A percentile compares a stretch with the other conserved stretches of the same genome.
These are phyloP conservation scores for Clarias gariepinus DNA, from an alignment of 2,113 vertebrate species.

Conservation along the genomic window DNA sequence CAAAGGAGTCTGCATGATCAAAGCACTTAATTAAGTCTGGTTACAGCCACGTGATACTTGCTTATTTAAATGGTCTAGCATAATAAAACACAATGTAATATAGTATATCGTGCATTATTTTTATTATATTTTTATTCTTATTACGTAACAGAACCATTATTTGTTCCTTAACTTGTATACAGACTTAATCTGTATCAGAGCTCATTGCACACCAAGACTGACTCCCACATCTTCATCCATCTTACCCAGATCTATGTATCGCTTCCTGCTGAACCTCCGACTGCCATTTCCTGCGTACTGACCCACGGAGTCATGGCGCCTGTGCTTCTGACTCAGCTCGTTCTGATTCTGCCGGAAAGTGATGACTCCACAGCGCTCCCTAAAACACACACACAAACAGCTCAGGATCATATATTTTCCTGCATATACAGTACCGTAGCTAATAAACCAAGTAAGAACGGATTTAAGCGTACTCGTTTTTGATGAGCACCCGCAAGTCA, in stretches of 20 bases:
- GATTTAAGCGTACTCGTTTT: constrained; percentile 75
- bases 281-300: constrained; percentile 77
- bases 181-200: too few relatives aligned
- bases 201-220: neutral
- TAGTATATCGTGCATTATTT: neutral
- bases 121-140: too few relatives aligned
- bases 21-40: too few relatives aligned
- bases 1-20: too few relatives aligned
- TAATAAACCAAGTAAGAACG: neutral
- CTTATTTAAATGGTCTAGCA: neutral
- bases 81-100: neutral
- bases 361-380: constrained; percentile 90
- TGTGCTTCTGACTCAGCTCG: constrained; percentile 75
- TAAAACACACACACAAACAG: constrained; percentile 50
- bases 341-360: constrained; percentile 83
- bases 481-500: constrained; percentile 89
- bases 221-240: neutral
- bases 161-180: too few relatives aligned
- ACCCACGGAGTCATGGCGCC: constrained; percentile 73
- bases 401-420: neutral
- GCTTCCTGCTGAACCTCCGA: constrained; percentile 84
- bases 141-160: too few relatives aligned
- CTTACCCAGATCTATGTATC: constrained; percentile 90
- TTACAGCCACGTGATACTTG: too few relatives aligned
- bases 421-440: too few relatives aligned